Conservation (phyloP, 1,140 invertebrate species). For the Neuroterus valhalla region DNA sequence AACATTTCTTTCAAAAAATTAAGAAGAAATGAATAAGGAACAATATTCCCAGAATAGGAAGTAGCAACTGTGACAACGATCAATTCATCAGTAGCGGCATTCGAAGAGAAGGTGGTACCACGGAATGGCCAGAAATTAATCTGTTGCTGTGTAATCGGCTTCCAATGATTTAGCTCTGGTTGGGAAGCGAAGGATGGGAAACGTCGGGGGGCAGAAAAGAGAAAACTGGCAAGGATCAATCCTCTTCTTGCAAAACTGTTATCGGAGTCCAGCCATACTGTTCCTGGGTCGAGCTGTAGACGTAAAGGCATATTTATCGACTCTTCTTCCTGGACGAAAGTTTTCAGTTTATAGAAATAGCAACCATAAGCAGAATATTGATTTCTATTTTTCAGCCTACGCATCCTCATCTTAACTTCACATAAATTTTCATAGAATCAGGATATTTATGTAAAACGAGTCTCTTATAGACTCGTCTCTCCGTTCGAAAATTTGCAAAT, state of each 20-base stretch:
- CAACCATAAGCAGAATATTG: too few species aligned
- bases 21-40: neutral
- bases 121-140: constrained; percentile 66
- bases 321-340: too few species aligned
- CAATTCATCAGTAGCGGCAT: constrained; percentile 40
- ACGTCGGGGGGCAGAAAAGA: constrained; percentile 53
- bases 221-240: constrained; percentile 57
- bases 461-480: too few species aligned
- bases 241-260: constrained; percentile 55
- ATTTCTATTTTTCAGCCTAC: too few species aligned
- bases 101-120: constrained; percentile 42
- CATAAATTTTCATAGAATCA: too few species aligned
- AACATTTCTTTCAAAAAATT: too few species aligned
- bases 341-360: too few species aligned
- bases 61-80: constrained; percentile 21
- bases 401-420: too few species aligned
- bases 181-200: constrained; percentile 55
- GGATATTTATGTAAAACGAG: too few species aligned
- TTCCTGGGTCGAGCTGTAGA: constrained; percentile 46
- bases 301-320: constrained; percentile 30
- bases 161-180: constrained; percentile 63
- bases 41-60: neutral
- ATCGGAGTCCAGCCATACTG: constrained; percentile 61
- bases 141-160: constrained; percentile 71
- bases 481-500: too few species aligned